These are phyloP conservation scores for Synanthedon vespiformis DNA, from an alignment of 2,888 invertebrate genomes.

Conservation along the genomic window DNA sequence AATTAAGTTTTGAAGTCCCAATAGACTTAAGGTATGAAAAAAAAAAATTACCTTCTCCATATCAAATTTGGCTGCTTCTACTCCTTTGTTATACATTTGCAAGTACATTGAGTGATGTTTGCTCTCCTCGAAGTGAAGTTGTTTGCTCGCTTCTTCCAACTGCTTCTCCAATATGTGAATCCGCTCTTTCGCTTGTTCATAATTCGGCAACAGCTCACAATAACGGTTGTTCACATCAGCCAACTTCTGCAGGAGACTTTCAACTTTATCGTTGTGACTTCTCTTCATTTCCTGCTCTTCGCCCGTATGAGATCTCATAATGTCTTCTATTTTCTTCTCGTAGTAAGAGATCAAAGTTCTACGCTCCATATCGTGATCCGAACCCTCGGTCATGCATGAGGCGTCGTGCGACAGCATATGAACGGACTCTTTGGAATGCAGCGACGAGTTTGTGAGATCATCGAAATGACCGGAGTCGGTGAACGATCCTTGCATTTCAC, in stretches of 20 bases:
- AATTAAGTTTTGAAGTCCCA: background rate
- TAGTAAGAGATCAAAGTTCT: slow-evolving; percentile 77
- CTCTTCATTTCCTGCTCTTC: slow-evolving; percentile 83
- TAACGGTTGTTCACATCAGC: slow-evolving; percentile 82
- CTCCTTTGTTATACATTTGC: slow-evolving; percentile 86
- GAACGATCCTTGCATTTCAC: slow-evolving; percentile 81
- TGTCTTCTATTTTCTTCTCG: slow-evolving; percentile 80
- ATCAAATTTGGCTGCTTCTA: slow-evolving; percentile 81
- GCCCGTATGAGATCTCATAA: slow-evolving; percentile 70
- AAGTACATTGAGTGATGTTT: slow-evolving; percentile 82
- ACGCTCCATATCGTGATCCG: slow-evolving; percentile 74
- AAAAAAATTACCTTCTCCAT: slow-evolving; percentile 73
- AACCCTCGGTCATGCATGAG: slow-evolving; percentile 61
- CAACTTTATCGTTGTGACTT: slow-evolving; percentile 83
- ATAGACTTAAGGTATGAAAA: background rate
- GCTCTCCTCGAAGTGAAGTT: slow-evolving; percentile 77
- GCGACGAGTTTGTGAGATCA: slow-evolving; percentile 80
- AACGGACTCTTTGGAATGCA: slow-evolving; percentile 82
- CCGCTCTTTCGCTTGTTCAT: slow-evolving; percentile 79
- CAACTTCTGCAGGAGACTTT: slow-evolving; percentile 77
- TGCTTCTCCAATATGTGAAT: slow-evolving; percentile 79
- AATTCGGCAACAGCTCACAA: slow-evolving; percentile 80
- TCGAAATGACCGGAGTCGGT: slow-evolving; percentile 91
- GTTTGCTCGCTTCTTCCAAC: slow-evolving; percentile 76
- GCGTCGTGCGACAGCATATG: slow-evolving; percentile 67